These are phyloP conservation scores for Lepidocyrtoides sp. DNA, from an alignment of 2,888 invertebrate species.

Conservation along the genomic window DNA sequence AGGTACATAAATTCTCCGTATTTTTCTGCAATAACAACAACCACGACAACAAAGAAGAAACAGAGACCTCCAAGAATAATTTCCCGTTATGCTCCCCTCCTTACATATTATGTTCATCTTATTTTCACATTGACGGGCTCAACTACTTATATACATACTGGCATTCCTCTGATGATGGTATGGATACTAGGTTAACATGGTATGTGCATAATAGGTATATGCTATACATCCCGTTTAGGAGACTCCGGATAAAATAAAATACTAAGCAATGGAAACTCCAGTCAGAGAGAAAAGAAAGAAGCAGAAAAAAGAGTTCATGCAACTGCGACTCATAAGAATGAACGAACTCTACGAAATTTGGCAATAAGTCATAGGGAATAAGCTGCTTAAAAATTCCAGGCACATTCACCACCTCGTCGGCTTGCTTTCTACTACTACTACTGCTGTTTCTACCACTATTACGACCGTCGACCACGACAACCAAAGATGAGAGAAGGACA, in stretches of 20 bases:
- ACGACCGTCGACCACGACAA: slow-evolving; percentile 47
- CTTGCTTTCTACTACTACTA: slow-evolving; percentile 27
- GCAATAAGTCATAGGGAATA: slow-evolving; percentile 80
- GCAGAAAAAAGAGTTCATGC: neutral
- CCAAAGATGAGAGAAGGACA: slow-evolving; percentile 34
- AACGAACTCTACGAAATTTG: slow-evolving; percentile 55
- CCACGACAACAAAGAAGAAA: no score
- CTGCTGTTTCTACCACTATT: neutral
- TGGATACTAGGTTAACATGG: neutral
- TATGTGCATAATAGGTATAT: neutral
- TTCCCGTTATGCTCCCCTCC: neutral
- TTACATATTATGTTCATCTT: no score
- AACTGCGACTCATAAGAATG: slow-evolving; percentile 16
- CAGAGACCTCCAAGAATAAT: no score
- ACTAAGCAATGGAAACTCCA: slow-evolving; percentile 11
- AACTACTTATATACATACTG: neutral
- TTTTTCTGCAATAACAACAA: no score
- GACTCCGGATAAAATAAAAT: slow-evolving; percentile 5
- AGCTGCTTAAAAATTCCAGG: slow-evolving; percentile 72
- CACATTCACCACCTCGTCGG: slow-evolving; percentile 76
- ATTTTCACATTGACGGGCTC: neutral
- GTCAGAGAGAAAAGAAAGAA: neutral
- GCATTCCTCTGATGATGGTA: neutral
- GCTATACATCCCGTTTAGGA: neutral
- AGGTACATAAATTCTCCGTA: no score